Evolutionary conservation across 2,888 invertebrate genomes (phyloP).

Genomic region (Ditylenchus weischeri): DNA sequence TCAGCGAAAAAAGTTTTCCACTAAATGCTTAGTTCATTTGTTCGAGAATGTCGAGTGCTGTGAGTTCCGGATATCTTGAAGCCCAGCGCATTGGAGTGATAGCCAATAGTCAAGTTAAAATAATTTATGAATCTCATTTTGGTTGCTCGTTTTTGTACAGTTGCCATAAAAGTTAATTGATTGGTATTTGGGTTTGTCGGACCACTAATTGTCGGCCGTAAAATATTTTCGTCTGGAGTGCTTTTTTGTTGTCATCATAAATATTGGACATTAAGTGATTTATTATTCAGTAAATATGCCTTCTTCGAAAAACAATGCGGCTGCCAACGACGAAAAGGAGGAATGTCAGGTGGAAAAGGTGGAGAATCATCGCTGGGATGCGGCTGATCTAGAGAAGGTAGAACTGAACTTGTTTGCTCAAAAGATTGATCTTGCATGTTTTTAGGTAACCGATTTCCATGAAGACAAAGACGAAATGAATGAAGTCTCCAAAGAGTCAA

Average conservation of each 20-base stretch:
- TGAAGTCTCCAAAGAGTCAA: slow-evolving; percentile 28
- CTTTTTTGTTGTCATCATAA: too few relatives aligned
- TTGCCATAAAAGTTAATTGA: too few relatives aligned
- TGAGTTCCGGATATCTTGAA: neutral
- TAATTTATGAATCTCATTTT: neutral
- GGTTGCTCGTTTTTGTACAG: too few relatives aligned
- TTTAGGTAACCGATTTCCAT: slow-evolving; percentile 32
- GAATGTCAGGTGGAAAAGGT: neutral
- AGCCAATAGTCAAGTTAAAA: slow-evolving; percentile 2
- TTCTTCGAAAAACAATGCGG: neutral
- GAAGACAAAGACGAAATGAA: slow-evolving; percentile 34
- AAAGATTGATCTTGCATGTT: neutral
- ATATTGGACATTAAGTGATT: too few relatives aligned
- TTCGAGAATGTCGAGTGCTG: neutral
- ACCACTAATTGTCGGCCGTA: too few relatives aligned
- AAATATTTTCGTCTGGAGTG: too few relatives aligned
- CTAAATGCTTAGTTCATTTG: too few relatives aligned
- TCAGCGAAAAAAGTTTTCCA: too few relatives aligned
- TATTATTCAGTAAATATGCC: slow-evolving; percentile 1
- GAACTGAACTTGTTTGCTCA: neutral
- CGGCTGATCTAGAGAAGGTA: slow-evolving; percentile 20
- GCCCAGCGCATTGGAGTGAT: neutral
- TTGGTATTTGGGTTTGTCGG: too few relatives aligned
- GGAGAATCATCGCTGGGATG: slow-evolving; percentile 19
- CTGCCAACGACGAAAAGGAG: slow-evolving; percentile 12